A percentile compares a stretch with the other conserved stretches of the same genome.
phyloP scores from a whole-genome alignment of 2,888 invertebrate species.

The Rhabditoides inermis region DNA sequence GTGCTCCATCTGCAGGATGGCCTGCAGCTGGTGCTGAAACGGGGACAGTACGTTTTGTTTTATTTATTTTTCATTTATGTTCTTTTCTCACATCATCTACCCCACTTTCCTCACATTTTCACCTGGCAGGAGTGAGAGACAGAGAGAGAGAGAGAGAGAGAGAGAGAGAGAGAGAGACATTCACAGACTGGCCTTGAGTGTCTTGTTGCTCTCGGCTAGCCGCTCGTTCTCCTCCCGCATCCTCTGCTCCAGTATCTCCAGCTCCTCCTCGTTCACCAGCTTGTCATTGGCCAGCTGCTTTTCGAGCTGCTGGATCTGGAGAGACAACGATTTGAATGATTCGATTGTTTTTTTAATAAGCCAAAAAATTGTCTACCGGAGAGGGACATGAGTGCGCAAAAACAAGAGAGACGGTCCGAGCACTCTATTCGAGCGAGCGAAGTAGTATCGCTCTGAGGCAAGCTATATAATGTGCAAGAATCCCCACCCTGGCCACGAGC shows the following conservation, averaged over 20 bases:
- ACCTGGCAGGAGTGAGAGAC: not conserved
- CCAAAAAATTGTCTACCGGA: not conserved
- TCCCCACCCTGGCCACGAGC: constrained; percentile 16
- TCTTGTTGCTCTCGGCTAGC: constrained; percentile 37
- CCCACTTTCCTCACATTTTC: not conserved
- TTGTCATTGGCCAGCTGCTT: constrained; percentile 37
- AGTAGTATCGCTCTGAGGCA: too few relatives aligned
- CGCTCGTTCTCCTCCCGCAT: constrained; percentile 47
- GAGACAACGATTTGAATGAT: not conserved
- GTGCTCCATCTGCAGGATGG: constrained; percentile 45
- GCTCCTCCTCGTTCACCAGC: constrained; percentile 40
- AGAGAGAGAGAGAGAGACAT: constrained; percentile 1
- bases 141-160: not conserved
- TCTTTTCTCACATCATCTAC: not conserved
- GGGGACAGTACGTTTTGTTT: too few relatives aligned
- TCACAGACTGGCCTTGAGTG: constrained; percentile 25
- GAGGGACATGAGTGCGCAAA: not conserved
- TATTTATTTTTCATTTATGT: too few relatives aligned
- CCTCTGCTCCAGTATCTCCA: constrained; percentile 42
- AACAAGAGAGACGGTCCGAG: too few relatives aligned
- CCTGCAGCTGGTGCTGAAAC: constrained; percentile 43
- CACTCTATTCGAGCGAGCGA: too few relatives aligned
- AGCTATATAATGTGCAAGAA: too few relatives aligned
- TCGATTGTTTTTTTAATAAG: not conserved
- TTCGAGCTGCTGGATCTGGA: constrained; percentile 40